Conservation (phyloP, 2,888 invertebrate genomes). For the Cheilosia grossa region DNA sequence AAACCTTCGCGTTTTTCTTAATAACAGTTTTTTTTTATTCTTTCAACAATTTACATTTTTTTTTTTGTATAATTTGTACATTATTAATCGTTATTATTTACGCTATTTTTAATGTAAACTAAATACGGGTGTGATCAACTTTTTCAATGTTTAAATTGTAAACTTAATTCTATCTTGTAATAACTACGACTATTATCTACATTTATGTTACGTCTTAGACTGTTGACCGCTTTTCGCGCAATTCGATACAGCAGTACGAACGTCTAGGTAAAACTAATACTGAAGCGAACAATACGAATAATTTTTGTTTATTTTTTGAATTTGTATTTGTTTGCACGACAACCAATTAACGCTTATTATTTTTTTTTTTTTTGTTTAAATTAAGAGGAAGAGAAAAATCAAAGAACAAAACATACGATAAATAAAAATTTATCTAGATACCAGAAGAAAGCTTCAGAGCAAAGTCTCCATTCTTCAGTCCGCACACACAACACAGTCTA, state of each 20-base stretch:
- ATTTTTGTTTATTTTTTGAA: constrained; percentile 15
- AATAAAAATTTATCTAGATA: constrained; percentile 21
- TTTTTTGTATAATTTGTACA: constrained; percentile 72
- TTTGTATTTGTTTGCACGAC: constrained; percentile 51
- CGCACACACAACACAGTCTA: constrained; percentile 29
- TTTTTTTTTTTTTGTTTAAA: background rate
- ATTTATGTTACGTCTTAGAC: constrained; percentile 38
- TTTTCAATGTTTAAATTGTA: constrained; percentile 28
- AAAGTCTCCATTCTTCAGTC: constrained; percentile 36
- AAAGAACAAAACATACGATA: constrained; percentile 39
- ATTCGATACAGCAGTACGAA: constrained; percentile 23
- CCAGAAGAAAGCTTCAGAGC: constrained; percentile 30
- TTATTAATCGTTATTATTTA: constrained; percentile 46
- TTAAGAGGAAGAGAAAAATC: constrained; percentile 22
- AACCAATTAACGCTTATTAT: constrained; percentile 24
- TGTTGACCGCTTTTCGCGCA: constrained; percentile 37
- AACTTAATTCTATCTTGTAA: constrained; percentile 33
- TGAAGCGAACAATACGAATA: constrained; percentile 61
- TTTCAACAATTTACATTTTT: constrained; percentile 67
- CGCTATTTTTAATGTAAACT: constrained; percentile 41
- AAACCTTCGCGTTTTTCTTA: constrained; percentile 52
- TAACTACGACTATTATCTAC: constrained; percentile 66
- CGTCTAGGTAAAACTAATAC: constrained; percentile 54
- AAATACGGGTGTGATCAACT: constrained; percentile 50
- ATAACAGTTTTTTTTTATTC: constrained; percentile 58